Conservation (phyloP, 2,888 invertebrate genomes). For the Tetramorium bicarinatum region DNA sequence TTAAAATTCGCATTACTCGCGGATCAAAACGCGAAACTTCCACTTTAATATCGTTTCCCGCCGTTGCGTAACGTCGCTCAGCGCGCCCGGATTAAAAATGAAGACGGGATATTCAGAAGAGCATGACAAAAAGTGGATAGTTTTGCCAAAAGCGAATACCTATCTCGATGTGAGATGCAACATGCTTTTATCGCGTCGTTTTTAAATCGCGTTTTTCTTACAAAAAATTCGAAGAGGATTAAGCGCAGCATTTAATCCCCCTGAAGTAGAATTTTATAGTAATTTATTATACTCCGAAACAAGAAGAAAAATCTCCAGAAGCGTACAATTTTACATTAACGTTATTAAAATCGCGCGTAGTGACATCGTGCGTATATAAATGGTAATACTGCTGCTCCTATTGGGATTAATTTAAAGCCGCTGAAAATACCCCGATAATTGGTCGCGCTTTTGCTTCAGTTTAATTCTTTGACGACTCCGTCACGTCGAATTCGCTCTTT, state of each 20-base stretch:
- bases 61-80: background rate
- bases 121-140: background rate
- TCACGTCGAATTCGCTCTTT: constrained; percentile 63
- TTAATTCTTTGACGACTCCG: constrained; percentile 63
- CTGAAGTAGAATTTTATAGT: constrained; percentile 24
- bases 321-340: background rate
- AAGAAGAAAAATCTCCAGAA: background rate
- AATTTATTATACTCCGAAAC: constrained; percentile 21
- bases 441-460: constrained; percentile 26
- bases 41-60: constrained; percentile 36
- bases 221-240: background rate
- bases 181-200: constrained; percentile 26
- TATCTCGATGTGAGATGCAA: background rate
- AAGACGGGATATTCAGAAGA: constrained; percentile 2
- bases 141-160: constrained; percentile 25
- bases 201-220: constrained; percentile 6
- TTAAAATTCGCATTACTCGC: constrained; percentile 40
- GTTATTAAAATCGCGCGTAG: constrained; percentile 16
- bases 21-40: constrained; percentile 39
- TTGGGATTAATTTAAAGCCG: constrained; percentile 46
- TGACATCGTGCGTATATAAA: constrained; percentile 18
- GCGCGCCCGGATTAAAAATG: constrained; percentile 29
- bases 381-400: constrained; percentile 8
- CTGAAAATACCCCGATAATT: constrained; percentile 50
- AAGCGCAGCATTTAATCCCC: constrained; percentile 25